A percentile compares a stretch with the other conserved stretches of the same genome.
phyloP scores from a whole-genome alignment of 2,113 vertebrate species.

The Daboia siamensis region DNA sequence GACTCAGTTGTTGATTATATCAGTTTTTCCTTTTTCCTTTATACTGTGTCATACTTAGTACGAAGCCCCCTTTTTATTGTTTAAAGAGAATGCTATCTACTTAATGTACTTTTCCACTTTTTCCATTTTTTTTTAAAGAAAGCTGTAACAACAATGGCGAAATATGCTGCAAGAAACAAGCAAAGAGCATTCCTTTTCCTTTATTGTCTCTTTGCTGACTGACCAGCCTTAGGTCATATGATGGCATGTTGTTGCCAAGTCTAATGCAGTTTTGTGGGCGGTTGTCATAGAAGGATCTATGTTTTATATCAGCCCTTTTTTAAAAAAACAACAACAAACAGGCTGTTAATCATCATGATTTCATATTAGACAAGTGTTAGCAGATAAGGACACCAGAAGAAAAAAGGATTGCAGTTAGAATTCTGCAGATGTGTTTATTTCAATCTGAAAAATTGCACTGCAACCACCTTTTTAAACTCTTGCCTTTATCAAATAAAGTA shows the following conservation, averaged over 20 bases:
- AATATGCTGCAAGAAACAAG: slow-evolving; percentile 34
- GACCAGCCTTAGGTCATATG: slow-evolving; percentile 19
- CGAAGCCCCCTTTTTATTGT: slow-evolving; percentile 33
- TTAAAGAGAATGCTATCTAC: slow-evolving; percentile 40
- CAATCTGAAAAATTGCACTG: neutral
- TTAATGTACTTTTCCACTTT: slow-evolving; percentile 40
- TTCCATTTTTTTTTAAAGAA: slow-evolving; percentile 51
- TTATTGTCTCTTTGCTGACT: slow-evolving; percentile 15
- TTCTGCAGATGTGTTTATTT: neutral
- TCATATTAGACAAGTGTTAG: neutral
- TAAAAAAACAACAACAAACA: neutral
- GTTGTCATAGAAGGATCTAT: neutral
- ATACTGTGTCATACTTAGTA: neutral
- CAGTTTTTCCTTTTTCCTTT: neutral
- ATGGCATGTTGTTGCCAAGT: slow-evolving; percentile 27
- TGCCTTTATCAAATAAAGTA: neutral
- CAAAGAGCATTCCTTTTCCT: slow-evolving; percentile 58
- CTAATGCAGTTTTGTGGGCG: slow-evolving; percentile 9
- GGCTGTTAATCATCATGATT: neutral
- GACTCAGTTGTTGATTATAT: neutral
- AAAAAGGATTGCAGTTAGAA: neutral
- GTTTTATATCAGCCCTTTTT: neutral
- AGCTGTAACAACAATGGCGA: neutral
- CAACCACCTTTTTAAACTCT: neutral
- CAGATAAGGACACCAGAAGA: neutral